These are phyloP conservation scores for Lasioglossum morio DNA, from an alignment of 2,888 invertebrate species.

Conservation along the genomic window DNA sequence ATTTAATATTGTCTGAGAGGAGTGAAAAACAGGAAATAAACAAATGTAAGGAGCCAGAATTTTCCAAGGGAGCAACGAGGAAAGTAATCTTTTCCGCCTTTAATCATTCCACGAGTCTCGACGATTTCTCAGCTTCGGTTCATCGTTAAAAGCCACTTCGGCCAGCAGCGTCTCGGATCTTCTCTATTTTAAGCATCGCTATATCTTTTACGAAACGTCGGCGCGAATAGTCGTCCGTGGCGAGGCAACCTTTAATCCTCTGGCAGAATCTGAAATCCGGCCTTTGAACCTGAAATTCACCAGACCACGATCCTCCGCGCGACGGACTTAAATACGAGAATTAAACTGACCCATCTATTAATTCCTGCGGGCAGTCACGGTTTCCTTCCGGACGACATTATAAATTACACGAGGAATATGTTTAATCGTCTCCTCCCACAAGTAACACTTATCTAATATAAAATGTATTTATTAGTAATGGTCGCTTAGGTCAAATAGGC, in stretches of 20 bases:
- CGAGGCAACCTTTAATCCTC: constrained; percentile 72
- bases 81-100: constrained; percentile 10
- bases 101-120: constrained; percentile 47
- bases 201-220: constrained; percentile 69
- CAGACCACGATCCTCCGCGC: constrained; percentile 29
- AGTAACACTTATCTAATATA: background rate
- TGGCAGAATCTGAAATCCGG: constrained; percentile 54
- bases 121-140: constrained; percentile 46
- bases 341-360: constrained; percentile 51
- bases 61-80: background rate
- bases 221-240: constrained; percentile 58
- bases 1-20: too few relatives aligned
- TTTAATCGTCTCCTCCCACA: background rate
- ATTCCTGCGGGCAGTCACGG: background rate
- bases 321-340: constrained; percentile 29
- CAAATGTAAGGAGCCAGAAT: background rate
- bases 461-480: background rate
- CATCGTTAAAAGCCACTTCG: constrained; percentile 54
- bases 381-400: background rate
- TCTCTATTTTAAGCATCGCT: constrained; percentile 74
- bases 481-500: too few relatives aligned
- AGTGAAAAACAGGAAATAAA: too few relatives aligned
- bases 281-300: constrained; percentile 68
- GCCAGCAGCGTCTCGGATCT: constrained; percentile 51
- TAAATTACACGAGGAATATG: background rate